Evolutionary conservation across 2,797 vertebrate genomes (phyloP).

Genomic region (Sarcoramphus papa): DNA sequence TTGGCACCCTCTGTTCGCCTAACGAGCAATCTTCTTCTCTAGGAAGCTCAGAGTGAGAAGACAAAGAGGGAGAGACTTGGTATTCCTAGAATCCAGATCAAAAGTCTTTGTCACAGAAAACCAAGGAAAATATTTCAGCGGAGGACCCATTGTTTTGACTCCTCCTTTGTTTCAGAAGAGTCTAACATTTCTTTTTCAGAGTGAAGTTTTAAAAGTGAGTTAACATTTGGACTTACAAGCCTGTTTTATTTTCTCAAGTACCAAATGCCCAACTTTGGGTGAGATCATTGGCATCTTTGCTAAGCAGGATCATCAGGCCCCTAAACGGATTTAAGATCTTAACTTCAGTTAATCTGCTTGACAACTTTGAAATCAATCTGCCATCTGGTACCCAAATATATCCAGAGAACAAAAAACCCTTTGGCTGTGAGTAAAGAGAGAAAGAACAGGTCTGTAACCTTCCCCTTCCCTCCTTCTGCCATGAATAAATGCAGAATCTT

Average conservation of each 20-base stretch:
- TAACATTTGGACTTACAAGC: neutral
- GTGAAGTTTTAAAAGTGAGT: neutral
- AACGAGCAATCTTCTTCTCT: neutral
- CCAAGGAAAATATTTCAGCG: neutral
- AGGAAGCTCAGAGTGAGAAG: neutral
- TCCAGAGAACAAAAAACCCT: neutral
- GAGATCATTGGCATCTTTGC: neutral
- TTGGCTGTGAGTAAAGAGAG: neutral
- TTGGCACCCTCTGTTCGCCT: neutral
- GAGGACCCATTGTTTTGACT: neutral
- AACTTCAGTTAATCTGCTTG: constrained; percentile 28
- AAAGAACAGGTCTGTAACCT: neutral
- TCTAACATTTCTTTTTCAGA: neutral
- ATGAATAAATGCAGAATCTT: neutral
- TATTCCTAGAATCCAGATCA: neutral
- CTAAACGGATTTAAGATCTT: neutral
- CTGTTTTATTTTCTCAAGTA: neutral
- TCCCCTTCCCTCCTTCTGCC: neutral
- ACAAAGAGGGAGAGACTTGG: neutral
- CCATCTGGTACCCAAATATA: constrained; percentile 29
- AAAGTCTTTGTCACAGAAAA: neutral
- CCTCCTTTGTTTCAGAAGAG: neutral
- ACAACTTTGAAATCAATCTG: constrained; percentile 6
- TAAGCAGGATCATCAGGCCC: neutral
- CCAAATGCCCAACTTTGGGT: neutral